Conservation (phyloP, 30 jellyfish, hydroid and myxozoan genomes). For the Aurelia aurita region DNA sequence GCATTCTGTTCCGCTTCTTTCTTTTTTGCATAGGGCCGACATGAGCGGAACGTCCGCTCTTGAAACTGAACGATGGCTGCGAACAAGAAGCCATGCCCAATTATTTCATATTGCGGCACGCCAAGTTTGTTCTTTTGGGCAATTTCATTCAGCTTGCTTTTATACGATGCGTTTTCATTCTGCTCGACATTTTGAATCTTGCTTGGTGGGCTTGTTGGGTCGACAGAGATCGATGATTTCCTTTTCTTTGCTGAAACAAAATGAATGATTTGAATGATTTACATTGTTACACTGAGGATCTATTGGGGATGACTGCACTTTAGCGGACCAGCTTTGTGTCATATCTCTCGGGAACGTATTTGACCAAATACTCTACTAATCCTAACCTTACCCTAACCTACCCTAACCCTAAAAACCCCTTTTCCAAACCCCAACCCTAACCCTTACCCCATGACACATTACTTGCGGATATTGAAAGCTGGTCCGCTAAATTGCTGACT, state of each 20-base stretch:
- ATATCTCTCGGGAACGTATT: no score
- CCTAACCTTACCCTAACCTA: no score
- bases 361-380: no score
- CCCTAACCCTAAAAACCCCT: no score
- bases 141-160: conserved; percentile 68
- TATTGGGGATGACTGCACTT: no score
- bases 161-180: conserved; percentile 6
- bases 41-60: conserved; percentile 43
- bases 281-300: no score
- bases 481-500: no score
- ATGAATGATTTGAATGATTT: background rate
- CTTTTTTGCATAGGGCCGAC: conserved; percentile 32
- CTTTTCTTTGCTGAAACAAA: conserved; percentile 41
- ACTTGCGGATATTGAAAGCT: no score
- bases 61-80: conserved; percentile 60
- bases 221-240: background rate
- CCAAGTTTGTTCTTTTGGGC: conserved; percentile 70
- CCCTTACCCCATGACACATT: no score
- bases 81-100: conserved; percentile 18
- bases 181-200: conserved; percentile 10
- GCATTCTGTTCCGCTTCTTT: conserved; percentile 77
- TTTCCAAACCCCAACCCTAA: no score
- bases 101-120: conserved; percentile 49
- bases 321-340: no score
- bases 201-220: conserved; percentile 7